A percentile compares a stretch with the other conserved stretches of the same genome.
Conservation (phyloP, 2,113 vertebrate species). For the Chionomys nivalis region DNA sequence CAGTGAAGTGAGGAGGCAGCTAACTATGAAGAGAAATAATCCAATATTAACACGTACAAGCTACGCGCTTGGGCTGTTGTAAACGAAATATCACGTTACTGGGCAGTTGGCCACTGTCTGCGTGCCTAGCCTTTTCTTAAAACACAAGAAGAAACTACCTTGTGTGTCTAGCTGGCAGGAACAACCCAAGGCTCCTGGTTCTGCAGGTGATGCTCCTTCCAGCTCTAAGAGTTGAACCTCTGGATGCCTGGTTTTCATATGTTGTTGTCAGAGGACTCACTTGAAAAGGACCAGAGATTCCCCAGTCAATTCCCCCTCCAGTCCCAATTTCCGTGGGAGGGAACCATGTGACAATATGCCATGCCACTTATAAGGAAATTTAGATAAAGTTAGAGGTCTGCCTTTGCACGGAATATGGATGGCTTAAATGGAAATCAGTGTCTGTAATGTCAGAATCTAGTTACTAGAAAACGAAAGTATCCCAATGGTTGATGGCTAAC, state of each 20-base stretch:
- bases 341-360: background rate
- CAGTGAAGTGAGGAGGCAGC: constrained; percentile 82
- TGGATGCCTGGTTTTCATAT: background rate
- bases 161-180: background rate
- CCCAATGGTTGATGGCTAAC: too few relatives aligned
- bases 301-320: background rate
- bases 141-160: constrained; percentile 43
- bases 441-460: background rate
- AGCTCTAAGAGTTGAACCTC: background rate
- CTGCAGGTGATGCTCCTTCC: background rate
- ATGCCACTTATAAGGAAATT: background rate
- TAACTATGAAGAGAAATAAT: constrained; percentile 83
- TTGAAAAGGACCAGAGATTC: background rate
- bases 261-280: background rate
- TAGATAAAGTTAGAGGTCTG: background rate
- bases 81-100: constrained; percentile 75
- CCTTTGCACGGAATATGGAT: background rate
- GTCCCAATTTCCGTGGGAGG: background rate
- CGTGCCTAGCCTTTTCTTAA: constrained; percentile 22
- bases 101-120: constrained; percentile 65
- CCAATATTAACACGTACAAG: constrained; percentile 81
- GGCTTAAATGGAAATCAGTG: background rate
- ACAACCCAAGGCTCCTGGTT: background rate
- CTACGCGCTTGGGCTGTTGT: constrained; percentile 73
- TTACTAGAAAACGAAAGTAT: background rate